Evolutionary conservation across 2,888 invertebrate species (phyloP), one percentile per base, ranked within the genome.

Genomic region (Chalcis sispes): DNA sequence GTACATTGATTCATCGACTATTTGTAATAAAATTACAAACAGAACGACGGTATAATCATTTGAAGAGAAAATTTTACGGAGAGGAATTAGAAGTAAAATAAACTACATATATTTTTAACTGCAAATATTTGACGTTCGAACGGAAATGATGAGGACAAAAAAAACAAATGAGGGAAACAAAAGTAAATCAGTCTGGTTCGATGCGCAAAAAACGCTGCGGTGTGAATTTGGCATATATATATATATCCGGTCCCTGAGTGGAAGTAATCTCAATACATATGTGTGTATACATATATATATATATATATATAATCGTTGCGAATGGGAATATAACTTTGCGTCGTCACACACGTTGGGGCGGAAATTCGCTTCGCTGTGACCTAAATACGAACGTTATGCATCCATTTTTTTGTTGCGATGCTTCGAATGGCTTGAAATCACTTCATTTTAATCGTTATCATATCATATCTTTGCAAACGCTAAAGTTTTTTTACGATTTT

Each of bases 161-260:
- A 36, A 18, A 29, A 36, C n/a, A n/a, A n/a, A n/a, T n/a, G n/a
- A 23, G 42, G 20, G 29, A 69, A 40, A 58, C 32, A 32, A n/a
- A n/a, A 58, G 58, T 32, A 64, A 65, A 65, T 75, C 71, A 75
- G 59, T 71, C 65, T 75, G 59, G 50, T 71, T 59, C 10, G 52
- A 65, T 13, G 32, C 64, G 65, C 75, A 36, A 52, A 65, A 40
- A 58, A 20, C 69, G 42, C 20, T 32, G 46, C 46, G 32, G 42
- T 72, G 59, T 79, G 80, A 83, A 80, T 82, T 84, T 85, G 85
- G 83, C 84, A 83, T 52, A 42, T 59, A 23, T 52, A 42, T 59
- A 23, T 2, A 46, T 29, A 40, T 84, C 78, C 79, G 71, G 81
- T 84, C 83, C 83, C 84, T 84, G 85, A 85, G 85, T 81, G 80